Evolutionary conservation across 2,888 invertebrate genomes (phyloP).

Genomic region (Leptarthrus brevirostris): DNA sequence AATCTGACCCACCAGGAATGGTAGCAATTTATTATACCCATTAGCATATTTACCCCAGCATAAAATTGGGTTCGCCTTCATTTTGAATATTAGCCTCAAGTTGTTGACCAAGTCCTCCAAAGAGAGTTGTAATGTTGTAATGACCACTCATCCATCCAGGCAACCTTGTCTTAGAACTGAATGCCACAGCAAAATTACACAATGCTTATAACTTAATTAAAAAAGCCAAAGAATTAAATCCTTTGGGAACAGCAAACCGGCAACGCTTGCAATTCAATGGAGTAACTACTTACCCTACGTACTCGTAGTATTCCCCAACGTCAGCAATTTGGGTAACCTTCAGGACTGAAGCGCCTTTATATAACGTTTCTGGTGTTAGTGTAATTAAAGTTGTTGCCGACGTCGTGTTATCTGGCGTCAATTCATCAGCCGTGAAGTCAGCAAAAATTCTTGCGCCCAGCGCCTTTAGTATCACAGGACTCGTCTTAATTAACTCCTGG

Average conservation of each 20-base stretch:
- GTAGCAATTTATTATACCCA: slow-evolving; percentile 43
- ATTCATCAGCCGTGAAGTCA: slow-evolving; percentile 58
- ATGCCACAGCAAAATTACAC: neutral
- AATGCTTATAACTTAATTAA: slow-evolving; percentile 46
- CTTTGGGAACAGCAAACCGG: too few relatives aligned
- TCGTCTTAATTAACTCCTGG: slow-evolving; percentile 65
- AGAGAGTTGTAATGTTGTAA: slow-evolving; percentile 15
- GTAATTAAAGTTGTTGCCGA: slow-evolving; percentile 61
- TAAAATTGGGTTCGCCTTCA: slow-evolving; percentile 40
- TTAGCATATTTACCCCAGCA: slow-evolving; percentile 51
- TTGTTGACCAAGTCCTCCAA: neutral
- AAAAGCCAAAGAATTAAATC: slow-evolving; percentile 7
- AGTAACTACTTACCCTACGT: slow-evolving; percentile 51
- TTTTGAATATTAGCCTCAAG: neutral
- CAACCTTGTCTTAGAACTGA: neutral
- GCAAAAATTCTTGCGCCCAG: slow-evolving; percentile 65
- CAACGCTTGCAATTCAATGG: neutral
- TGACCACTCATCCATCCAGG: slow-evolving; percentile 6
- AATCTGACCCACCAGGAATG: neutral
- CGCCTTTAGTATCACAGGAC: slow-evolving; percentile 66
- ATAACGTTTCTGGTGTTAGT: slow-evolving; percentile 66
- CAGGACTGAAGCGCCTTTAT: slow-evolving; percentile 65
- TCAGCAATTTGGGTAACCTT: slow-evolving; percentile 58
- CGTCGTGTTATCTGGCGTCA: slow-evolving; percentile 1
- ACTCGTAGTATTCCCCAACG: slow-evolving; percentile 49